Percentiles rank a stretch among this genome's conserved stretches.
These are phyloP conservation scores for Neelides sp. DNA, from an alignment of 1,140 invertebrate genomes.

Conservation along the genomic window DNA sequence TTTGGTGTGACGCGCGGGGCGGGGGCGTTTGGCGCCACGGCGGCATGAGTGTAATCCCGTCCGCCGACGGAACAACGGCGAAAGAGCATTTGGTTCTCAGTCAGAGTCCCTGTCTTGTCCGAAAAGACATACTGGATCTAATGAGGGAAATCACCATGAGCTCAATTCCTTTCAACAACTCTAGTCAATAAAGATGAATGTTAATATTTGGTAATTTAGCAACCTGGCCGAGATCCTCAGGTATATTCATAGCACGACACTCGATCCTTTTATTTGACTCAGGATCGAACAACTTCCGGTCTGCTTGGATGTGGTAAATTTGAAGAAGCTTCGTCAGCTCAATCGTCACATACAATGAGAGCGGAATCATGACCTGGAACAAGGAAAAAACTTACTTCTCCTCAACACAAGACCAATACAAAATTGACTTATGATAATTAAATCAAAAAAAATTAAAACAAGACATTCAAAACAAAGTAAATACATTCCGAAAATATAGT, in stretches of 20 bases:
- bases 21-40: not conserved
- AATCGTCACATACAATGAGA: conserved; percentile 91
- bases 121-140: conserved; percentile 89
- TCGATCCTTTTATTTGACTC: conserved; percentile 74
- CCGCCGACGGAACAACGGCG: conserved; percentile 75
- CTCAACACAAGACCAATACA: not conserved
- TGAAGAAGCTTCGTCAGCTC: conserved; percentile 94
- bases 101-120: conserved; percentile 94
- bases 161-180: too few species aligned
- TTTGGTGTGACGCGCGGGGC: conserved; percentile 19
- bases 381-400: not conserved
- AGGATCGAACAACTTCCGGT: conserved; percentile 70
- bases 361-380: conserved; percentile 79
- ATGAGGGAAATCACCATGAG: conserved; percentile 19
- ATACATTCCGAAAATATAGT: too few species aligned
- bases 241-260: conserved; percentile 89
- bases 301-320: conserved; percentile 88
- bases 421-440: not conserved
- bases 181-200: too few species aligned
- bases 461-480: too few species aligned
- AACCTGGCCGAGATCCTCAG: conserved; percentile 86
- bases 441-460: too few species aligned
- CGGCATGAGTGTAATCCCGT: conserved; percentile 66
- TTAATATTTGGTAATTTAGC: too few species aligned
- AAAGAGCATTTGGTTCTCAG: conserved; percentile 96